phyloP scores from a whole-genome alignment of 2,888 invertebrate species.

The Andrena camellia region DNA sequence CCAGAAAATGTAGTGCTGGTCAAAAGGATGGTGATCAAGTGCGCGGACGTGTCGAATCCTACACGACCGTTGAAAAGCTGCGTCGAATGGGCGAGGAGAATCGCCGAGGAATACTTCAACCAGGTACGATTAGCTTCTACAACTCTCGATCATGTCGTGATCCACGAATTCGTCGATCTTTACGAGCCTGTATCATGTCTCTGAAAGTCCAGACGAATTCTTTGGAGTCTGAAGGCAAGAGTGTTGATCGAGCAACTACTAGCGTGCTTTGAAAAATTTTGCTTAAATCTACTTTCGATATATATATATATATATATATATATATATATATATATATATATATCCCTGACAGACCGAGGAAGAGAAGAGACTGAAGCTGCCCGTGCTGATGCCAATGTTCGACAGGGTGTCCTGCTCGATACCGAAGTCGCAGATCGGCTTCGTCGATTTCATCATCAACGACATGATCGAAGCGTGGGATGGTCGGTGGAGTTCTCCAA shows the following conservation, averaged over 20 bases:
- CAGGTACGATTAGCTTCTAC: constrained; percentile 86
- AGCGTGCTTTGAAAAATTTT: neutral
- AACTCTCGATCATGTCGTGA: too few relatives aligned
- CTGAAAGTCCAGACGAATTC: neutral
- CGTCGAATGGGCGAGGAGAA: constrained; percentile 97
- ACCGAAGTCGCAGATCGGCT: constrained; percentile 98
- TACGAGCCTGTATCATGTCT: too few relatives aligned
- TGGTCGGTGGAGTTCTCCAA: constrained; percentile 87
- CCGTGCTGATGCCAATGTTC: constrained; percentile 99
- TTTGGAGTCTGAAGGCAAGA: too few relatives aligned
- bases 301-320: neutral
- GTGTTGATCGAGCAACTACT: too few relatives aligned
- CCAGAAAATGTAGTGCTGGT: constrained; percentile 95
- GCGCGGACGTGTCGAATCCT: constrained; percentile 99
- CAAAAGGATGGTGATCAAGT: constrained; percentile 98
- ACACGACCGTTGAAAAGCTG: constrained; percentile 93
- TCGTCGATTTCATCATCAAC: constrained; percentile 98
- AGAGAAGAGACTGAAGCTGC: constrained; percentile 94
- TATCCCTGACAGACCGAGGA: constrained; percentile 92
- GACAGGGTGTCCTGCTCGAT: constrained; percentile 97
- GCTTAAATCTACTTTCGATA: neutral
- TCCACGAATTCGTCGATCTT: too few relatives aligned
- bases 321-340: too few relatives aligned
- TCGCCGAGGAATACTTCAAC: constrained; percentile 98
- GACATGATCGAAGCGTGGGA: constrained; percentile 99